These are phyloP conservation scores for Dione juno DNA, from an alignment of 2,888 invertebrate genomes.

Conservation along the genomic window DNA sequence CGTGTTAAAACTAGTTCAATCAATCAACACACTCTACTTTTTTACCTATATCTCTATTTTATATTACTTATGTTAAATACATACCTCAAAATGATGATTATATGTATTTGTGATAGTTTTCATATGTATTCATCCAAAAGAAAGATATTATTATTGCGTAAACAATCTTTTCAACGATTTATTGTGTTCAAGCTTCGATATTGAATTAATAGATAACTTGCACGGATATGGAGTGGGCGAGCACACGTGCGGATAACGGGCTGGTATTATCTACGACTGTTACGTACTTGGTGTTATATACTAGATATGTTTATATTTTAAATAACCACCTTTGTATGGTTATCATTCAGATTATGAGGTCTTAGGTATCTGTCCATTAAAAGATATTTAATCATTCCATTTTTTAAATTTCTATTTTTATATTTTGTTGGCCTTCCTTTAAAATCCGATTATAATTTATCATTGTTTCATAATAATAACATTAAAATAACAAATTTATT, in stretches of 20 bases:
- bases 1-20: slow-evolving; percentile 35
- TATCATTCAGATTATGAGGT: neutral
- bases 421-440: neutral
- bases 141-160: neutral
- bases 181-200: slow-evolving; percentile 13
- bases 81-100: too few species aligned
- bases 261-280: slow-evolving; percentile 61
- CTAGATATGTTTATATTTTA: slow-evolving; percentile 4
- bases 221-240: slow-evolving; percentile 56
- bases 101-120: too few species aligned
- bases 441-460: too few species aligned
- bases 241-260: slow-evolving; percentile 72
- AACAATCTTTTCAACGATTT: slow-evolving; percentile 18
- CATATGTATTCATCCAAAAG: neutral
- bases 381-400: neutral
- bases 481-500: slow-evolving; percentile 35
- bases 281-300: slow-evolving; percentile 45
- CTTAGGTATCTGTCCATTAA: neutral
- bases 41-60: neutral
- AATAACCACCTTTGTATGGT: neutral
- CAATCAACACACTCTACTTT: too few species aligned
- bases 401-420: neutral
- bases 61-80: neutral
- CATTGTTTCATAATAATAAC: neutral
- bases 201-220: slow-evolving; percentile 38